phyloP scores from a whole-genome alignment of 35 echinoderm and acorn worm species.

The Antedon bifida region DNA sequence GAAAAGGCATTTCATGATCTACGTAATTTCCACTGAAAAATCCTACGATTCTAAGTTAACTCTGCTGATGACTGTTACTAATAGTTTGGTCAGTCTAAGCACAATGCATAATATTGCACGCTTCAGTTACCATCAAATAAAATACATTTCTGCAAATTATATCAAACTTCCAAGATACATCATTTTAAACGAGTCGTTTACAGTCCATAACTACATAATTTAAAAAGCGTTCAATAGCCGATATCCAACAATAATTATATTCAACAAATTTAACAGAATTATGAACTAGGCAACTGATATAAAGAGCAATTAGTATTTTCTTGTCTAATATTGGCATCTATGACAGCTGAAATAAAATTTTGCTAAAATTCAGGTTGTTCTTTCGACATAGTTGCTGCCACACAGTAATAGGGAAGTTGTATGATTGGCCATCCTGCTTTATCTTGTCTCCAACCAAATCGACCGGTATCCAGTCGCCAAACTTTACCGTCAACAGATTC shows the following conservation, averaged over 20 bases:
- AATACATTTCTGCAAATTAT: background rate
- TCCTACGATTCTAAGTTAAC: no score
- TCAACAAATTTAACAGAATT: background rate
- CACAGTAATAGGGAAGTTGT: slow-evolving; percentile 48
- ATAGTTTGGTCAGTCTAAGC: background rate
- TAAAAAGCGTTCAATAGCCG: background rate
- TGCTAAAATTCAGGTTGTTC: slow-evolving; percentile 7
- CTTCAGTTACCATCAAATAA: background rate
- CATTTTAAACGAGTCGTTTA: background rate
- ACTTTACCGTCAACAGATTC: slow-evolving; percentile 24
- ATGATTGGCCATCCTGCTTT: slow-evolving; percentile 56
- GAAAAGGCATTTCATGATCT: no score
- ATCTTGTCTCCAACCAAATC: slow-evolving; percentile 61
- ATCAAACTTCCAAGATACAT: background rate
- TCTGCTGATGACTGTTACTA: no score
- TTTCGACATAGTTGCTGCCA: slow-evolving; percentile 79
- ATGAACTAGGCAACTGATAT: background rate
- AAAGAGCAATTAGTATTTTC: background rate
- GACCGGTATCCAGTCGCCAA: slow-evolving; percentile 31
- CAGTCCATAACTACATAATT: background rate
- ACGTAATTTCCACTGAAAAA: no score
- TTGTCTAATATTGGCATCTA: background rate
- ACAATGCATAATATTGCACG: background rate
- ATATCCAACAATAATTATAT: background rate
- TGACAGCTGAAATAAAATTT: background rate